Conservation (phyloP, 1,140 invertebrate genomes). For the Sycobia sp. region DNA sequence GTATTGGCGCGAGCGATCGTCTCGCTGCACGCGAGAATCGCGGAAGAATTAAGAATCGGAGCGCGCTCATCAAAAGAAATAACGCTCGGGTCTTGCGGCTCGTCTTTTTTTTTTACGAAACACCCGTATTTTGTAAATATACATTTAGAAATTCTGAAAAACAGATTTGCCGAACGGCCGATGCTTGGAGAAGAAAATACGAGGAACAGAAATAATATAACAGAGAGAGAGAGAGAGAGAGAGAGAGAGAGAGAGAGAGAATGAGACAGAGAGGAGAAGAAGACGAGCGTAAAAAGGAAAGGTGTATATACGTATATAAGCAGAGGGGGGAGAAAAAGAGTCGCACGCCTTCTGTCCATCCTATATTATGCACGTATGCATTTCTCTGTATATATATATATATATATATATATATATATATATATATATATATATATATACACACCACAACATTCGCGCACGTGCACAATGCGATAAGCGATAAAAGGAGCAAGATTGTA, state of each 20-base stretch:
- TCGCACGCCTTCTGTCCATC: neutral
- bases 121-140: slow-evolving; percentile 8
- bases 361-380: neutral
- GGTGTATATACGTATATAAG: no score
- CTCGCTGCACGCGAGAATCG: no score
- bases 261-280: neutral
- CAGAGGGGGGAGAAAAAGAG: no score
- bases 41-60: no score
- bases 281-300: no score
- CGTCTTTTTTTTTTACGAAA: slow-evolving; percentile 10
- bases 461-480: slow-evolving; percentile 2
- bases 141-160: slow-evolving; percentile 5
- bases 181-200: neutral
- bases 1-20: no score
- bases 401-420: no score
- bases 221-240: neutral
- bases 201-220: neutral
- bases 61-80: no score
- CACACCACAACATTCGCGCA: no score
- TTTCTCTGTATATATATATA: no score
- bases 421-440: no score
- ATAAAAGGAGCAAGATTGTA: slow-evolving; percentile 11
- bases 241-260: neutral
- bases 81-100: no score
- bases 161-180: neutral